These are phyloP conservation scores for Aspidiotus rigidus DNA, from an alignment of 2,888 invertebrate species.

Conservation along the genomic window DNA sequence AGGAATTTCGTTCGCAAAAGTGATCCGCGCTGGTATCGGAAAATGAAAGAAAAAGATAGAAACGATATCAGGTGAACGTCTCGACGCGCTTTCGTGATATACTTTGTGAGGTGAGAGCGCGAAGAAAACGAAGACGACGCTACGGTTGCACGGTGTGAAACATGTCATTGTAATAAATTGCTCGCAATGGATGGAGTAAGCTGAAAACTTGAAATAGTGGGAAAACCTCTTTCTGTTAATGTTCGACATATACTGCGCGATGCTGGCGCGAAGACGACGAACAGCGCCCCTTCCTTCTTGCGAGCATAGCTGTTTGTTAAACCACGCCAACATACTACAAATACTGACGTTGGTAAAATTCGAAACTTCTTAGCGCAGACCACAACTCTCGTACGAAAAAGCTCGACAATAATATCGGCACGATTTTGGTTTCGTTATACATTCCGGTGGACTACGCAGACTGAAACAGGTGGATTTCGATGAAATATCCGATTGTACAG, in stretches of 20 bases:
- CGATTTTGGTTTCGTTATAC: neutral
- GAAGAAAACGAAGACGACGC: neutral
- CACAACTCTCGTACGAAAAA: neutral
- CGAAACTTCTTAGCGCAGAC: neutral
- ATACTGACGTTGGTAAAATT: neutral
- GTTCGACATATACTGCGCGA: neutral
- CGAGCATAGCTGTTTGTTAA: neutral
- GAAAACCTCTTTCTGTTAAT: conserved; percentile 3
- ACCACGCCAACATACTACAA: neutral
- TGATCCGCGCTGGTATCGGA: neutral
- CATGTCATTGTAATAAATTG: conserved; percentile 1
- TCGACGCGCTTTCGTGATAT: neutral
- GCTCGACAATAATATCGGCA: neutral
- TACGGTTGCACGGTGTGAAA: conserved; percentile 3
- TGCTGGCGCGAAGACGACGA: too few species aligned
- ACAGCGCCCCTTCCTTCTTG: neutral
- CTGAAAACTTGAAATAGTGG: neutral
- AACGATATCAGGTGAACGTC: too few species aligned
- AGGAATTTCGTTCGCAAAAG: conserved; percentile 1
- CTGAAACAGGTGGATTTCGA: neutral
- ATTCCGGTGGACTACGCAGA: neutral
- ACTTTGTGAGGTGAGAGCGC: neutral
- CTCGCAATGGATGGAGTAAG: conserved; percentile 4
- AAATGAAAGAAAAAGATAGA: neutral
- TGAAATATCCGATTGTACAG: neutral